Base-by-base conservation (phyloP, 2,888 invertebrate species). In the Chrysolina haemoptera region DNA sequence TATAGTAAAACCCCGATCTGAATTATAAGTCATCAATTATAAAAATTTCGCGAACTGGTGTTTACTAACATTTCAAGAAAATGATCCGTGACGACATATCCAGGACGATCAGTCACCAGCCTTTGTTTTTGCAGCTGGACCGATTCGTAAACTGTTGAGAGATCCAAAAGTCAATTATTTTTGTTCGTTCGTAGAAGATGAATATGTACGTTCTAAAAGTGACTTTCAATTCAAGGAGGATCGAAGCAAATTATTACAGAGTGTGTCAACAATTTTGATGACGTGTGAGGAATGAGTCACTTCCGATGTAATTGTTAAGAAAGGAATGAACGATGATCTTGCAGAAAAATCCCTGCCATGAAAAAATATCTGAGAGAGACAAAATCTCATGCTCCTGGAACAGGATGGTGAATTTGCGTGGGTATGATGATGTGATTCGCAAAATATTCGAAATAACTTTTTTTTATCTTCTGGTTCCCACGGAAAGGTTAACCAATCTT, bases 111-210 rank as follows among this genome's bases (percentile, higher is more conserved):
- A 50, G 59, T 73, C 73, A 70, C 59, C 75, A 35, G 68, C 62
- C 70, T 71, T 76, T 78, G 73, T 78, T 78, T 78, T 78, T 62
- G 72, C 76, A 75, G 76, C 77, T 73, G 73, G 70, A 53, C 48
- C 65, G 50, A 70, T 71, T 75, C 68, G 55, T 77, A 59, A 43
- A 41, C 53, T 65, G 46, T 43, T 70, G 43, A 53, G 14, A 11
- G 66, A 48, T 66, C 40, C 40, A n/a, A 27, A 27, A 41, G 41
- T 53, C 40, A 67, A 50, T 67, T 41, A 41, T 40, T 16, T 50
- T 35, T 16, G n/a, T 35, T 67, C 67, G n/a, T 35, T 67, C 67
- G 55, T 14, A 55, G 53, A 67, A 53, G 20, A 67, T 67, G 53
- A 67, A 27, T 41, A 22, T 35, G 27, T 55, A 53, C 14, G 50